Percentiles rank a stretch among this genome's conserved stretches.
Evolutionary conservation across 23 tunicate genomes (phyloP).

Genomic region (Ascidia mentula): DNA sequence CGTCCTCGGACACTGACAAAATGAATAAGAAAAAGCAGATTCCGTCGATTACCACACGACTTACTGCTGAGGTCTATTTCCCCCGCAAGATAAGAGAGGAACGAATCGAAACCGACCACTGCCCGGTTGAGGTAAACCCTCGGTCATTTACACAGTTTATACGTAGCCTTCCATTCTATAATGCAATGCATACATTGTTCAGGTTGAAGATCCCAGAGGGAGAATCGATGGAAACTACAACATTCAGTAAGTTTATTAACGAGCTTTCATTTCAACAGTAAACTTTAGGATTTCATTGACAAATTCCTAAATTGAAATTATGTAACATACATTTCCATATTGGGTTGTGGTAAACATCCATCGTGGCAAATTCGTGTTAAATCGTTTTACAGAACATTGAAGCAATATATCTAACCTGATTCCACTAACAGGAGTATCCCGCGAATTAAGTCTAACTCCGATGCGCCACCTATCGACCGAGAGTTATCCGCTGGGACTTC

Average conservation of each 20-base stretch:
- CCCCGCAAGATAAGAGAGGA: neutral
- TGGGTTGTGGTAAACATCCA: no score
- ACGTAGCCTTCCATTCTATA: neutral
- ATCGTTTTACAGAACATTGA: no score
- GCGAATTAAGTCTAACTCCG: neutral
- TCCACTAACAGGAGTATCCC: neutral
- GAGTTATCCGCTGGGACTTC: neutral
- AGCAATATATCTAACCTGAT: no score
- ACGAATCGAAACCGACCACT: neutral
- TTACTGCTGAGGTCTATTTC: slow-evolving; percentile 75
- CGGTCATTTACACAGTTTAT: neutral
- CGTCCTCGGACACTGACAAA: neutral
- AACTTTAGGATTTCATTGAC: no score
- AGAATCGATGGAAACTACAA: no score
- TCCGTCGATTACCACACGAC: slow-evolving; percentile 68
- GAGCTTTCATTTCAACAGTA: no score
- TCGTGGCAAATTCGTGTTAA: no score
- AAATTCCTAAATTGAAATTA: no score
- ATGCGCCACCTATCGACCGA: neutral
- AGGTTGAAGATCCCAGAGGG: neutral
- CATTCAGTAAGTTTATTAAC: no score
- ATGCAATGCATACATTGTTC: neutral
- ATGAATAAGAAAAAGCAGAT: slow-evolving; percentile 64
- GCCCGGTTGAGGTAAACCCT: neutral
- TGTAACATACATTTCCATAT: no score